phyloP scores from a whole-genome alignment of 1,140 invertebrate genomes.

The Microplitis demolitor region DNA sequence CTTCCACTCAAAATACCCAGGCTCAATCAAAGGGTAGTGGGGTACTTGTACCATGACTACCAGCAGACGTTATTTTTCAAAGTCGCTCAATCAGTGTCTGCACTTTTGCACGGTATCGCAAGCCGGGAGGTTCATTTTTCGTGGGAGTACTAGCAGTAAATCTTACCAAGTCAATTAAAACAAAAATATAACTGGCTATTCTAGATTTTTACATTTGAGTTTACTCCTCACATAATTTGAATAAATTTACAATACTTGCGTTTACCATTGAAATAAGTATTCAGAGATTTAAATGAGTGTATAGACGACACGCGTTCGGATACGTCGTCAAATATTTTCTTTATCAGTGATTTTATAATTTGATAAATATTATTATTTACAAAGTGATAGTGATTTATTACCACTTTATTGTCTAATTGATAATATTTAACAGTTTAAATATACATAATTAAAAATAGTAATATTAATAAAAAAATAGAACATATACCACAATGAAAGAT shows the following conservation, averaged over 20 bases:
- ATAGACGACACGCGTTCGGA: neutral
- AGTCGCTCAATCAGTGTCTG: constrained; percentile 40
- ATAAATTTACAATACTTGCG: neutral
- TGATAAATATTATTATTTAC: too few relatives aligned
- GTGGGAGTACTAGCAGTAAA: neutral
- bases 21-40: constrained; percentile 24
- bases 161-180: neutral
- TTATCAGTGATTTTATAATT: neutral
- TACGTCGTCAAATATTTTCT: neutral
- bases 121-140: constrained; percentile 34
- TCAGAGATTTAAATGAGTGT: constrained; percentile 26
- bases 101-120: constrained; percentile 53
- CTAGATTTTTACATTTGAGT: too few relatives aligned
- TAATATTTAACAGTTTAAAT: neutral
- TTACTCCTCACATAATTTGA: too few relatives aligned
- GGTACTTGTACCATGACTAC: constrained; percentile 9
- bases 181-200: neutral
- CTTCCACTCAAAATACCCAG: constrained; percentile 17
- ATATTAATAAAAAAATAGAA: too few relatives aligned
- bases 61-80: constrained; percentile 46
- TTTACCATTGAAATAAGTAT: neutral
- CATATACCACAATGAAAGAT: constrained; percentile 65
- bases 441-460: too few relatives aligned
- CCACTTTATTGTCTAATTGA: neutral
- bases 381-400: neutral